phyloP scores from a whole-genome alignment of 2,797 vertebrate species.

The Phataginus tetradactyla region DNA sequence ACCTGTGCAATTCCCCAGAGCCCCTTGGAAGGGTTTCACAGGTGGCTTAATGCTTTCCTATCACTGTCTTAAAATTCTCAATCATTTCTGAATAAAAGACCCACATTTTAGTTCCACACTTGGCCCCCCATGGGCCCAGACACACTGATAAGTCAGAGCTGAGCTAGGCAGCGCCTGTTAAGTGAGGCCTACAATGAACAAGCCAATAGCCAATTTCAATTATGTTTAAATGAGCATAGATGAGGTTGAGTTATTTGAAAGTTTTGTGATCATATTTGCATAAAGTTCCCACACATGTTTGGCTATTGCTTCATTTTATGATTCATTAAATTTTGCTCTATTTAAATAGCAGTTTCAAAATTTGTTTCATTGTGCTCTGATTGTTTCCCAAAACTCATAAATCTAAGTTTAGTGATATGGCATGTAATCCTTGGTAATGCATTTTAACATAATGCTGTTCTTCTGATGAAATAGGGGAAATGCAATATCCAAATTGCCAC shows the following conservation, averaged over 20 bases:
- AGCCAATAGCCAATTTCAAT: not conserved
- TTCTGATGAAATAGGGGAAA: conserved; percentile 47
- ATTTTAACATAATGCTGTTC: conserved; percentile 5
- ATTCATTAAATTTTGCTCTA: conserved; percentile 74
- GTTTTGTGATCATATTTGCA: conserved; percentile 58
- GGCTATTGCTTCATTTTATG: conserved; percentile 69
- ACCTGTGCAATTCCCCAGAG: not conserved
- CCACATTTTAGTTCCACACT: not conserved
- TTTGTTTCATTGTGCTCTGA: conserved; percentile 58
- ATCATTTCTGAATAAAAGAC: not conserved
- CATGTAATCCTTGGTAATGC: conserved; percentile 23
- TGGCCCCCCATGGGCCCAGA: not conserved
- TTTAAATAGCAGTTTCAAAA: conserved; percentile 67
- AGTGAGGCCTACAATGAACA: not conserved
- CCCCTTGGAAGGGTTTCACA: not conserved
- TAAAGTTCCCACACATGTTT: conserved; percentile 65
- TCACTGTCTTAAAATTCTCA: not conserved
- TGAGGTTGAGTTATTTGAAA: conserved; percentile 45
- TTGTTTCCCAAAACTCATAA: conserved; percentile 65
- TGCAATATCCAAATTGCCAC: not conserved
- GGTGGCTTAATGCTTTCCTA: not conserved
- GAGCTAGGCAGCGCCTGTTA: not conserved
- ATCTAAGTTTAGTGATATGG: conserved; percentile 52
- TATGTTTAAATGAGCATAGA: conserved; percentile 36
- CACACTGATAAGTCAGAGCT: not conserved